Base-by-base conservation (phyloP, 2,888 invertebrate species). In the Eupelmus urozonus region DNA sequence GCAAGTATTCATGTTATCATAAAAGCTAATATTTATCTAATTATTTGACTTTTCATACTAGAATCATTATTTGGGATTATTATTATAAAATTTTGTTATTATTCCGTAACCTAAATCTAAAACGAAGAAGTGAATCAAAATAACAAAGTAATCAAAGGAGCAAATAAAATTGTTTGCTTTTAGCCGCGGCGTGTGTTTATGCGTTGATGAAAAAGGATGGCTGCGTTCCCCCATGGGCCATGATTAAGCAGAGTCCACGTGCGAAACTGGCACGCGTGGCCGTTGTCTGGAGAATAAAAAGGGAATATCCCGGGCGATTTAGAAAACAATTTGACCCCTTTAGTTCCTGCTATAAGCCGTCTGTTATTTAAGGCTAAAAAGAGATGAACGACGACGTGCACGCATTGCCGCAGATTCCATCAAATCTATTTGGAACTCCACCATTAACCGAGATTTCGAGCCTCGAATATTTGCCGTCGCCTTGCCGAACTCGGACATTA, bases 261-360 rank as follows among this genome's bases (percentile, higher is more conserved):
- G 51, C 25, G n/a, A 23, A 45, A 45, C 63, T 63, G n/a, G 63
- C 25, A 51, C 53, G n/a, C 27, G n/a, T n/a, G 23, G 20, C 45
- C 1, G 23, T 11, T 62, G 42, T 34, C 45, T 45, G 25, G 25
- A 45, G 63, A 63, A 63, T 45, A 63, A 16, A 45, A 63, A 45
- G 23, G 60, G 60, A 62, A 62, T 62, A 62, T 42, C n/a, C n/a
- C n/a, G n/a, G n/a, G 53, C 0, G 20, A 27, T 29, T 70, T 16
- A 29, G 29, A 51, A 62, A 71, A 71, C 71, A 71, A 51, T 51
- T 51, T 51, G 49, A 71, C 70, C 70, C 49, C 29, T 2, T 70
- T 70, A 25, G n/a, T 20, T 45, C 34, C n/a, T n/a, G 4, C 23
- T 3, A 20, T 62, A n/a, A n/a, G 62, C 16, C 18, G 29, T 18